phyloP scores from a whole-genome alignment of 2,888 invertebrate genomes.

The Phortica magna region DNA sequence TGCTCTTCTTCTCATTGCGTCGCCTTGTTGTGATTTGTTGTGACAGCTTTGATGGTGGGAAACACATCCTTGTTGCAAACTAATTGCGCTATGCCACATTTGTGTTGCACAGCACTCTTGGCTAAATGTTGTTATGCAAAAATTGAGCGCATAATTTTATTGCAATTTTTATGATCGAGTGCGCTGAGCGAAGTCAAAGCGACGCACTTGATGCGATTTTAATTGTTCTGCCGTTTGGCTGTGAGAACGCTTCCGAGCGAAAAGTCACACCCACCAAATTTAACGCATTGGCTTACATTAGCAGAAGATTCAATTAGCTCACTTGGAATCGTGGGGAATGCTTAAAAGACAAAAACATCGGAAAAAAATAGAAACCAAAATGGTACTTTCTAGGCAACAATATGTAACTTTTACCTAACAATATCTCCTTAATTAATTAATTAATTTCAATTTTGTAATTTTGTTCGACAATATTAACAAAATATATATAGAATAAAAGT shows the following conservation, averaged over 20 bases:
- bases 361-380: no score
- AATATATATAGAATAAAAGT: no score
- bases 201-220: slow-evolving; percentile 56
- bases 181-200: slow-evolving; percentile 46
- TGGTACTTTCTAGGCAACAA: no score
- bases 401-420: no score
- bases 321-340: neutral
- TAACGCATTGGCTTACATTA: neutral
- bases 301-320: neutral
- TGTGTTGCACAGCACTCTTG: slow-evolving; percentile 42
- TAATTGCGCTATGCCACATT: slow-evolving; percentile 69
- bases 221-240: slow-evolving; percentile 49
- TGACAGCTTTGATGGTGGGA: slow-evolving; percentile 72
- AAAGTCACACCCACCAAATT: slow-evolving; percentile 1
- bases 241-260: neutral
- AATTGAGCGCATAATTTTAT: slow-evolving; percentile 76
- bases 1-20: neutral
- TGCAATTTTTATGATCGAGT: slow-evolving; percentile 75
- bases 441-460: no score
- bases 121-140: slow-evolving; percentile 76
- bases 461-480: no score
- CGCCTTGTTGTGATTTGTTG: slow-evolving; percentile 77
- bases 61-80: slow-evolving; percentile 13
- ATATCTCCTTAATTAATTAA: no score
- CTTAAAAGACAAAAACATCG: slow-evolving; percentile 1